These are phyloP conservation scores for Aspidoscelis tigris DNA, from an alignment of 2,113 vertebrate species.

Conservation along the genomic window DNA sequence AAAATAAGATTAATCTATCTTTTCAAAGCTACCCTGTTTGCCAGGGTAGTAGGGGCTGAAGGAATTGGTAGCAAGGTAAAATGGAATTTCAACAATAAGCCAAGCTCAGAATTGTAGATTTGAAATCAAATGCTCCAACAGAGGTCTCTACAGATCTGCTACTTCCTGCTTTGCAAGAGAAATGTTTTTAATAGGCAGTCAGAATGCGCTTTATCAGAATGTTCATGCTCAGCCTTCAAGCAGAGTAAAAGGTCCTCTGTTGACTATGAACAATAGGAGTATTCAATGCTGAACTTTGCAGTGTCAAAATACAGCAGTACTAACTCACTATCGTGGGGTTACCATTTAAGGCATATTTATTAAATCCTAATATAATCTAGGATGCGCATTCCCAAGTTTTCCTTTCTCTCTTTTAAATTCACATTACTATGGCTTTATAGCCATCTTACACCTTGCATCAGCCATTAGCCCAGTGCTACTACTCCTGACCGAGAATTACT, in stretches of 20 bases:
- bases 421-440: no score
- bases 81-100: not conserved
- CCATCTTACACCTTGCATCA: no score
- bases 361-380: not conserved
- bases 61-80: not conserved
- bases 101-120: not conserved
- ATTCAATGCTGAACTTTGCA: rapidly evolving
- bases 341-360: not conserved
- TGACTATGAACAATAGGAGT: not conserved
- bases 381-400: no score
- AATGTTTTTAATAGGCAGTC: not conserved
- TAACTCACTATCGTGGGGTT: no score
- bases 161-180: conserved; percentile 35
- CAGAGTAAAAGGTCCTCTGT: not conserved
- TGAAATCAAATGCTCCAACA: not conserved
- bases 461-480: no score
- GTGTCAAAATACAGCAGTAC: not conserved
- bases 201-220: conserved; percentile 46
- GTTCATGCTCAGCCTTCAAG: not conserved
- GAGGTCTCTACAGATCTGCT: not conserved
- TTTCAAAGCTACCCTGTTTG: not conserved
- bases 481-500: no score
- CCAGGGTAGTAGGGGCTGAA: not conserved
- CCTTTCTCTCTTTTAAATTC: not conserved
- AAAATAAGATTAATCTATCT: not conserved